Evolutionary conservation across 1,140 invertebrate species (phyloP).

Genomic region (Drosophila athabasca): DNA sequence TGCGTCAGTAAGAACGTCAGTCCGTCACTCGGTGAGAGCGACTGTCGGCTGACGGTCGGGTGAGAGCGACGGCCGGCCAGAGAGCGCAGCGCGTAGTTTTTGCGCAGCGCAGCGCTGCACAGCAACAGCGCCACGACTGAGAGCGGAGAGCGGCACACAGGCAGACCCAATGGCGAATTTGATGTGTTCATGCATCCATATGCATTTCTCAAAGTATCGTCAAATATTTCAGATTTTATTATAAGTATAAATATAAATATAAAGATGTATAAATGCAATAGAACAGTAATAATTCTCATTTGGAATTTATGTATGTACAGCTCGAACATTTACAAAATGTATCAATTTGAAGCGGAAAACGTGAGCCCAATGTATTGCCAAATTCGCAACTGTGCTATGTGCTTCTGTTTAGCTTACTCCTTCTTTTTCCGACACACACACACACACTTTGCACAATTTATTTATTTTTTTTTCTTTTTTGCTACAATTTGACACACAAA

Average conservation of each 20-base stretch:
- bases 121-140: conserved; percentile 32
- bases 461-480: conserved; percentile 64
- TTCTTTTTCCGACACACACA: conserved; percentile 34
- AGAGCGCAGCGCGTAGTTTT: conserved; percentile 65
- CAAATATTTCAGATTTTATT: no score
- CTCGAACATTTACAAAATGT: no score
- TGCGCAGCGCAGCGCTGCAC: conserved; percentile 67
- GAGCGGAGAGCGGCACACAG: conserved; percentile 7
- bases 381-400: conserved; percentile 34
- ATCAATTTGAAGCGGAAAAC: no score
- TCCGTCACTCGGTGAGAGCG: conserved; percentile 28
- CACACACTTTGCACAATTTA: conserved; percentile 13
- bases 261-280: no score
- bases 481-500: conserved; percentile 67
- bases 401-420: conserved; percentile 11
- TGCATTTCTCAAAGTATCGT: no score
- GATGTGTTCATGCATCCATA: not conserved
- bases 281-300: no score
- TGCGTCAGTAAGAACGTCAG: conserved; percentile 50
- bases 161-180: not conserved
- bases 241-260: no score
- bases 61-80: conserved; percentile 38
- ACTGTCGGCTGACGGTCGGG: conserved; percentile 18
- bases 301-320: no score
- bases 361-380: not conserved